Base-by-base conservation (phyloP, 2,113 vertebrate species). In the Pionites leucogaster region DNA sequence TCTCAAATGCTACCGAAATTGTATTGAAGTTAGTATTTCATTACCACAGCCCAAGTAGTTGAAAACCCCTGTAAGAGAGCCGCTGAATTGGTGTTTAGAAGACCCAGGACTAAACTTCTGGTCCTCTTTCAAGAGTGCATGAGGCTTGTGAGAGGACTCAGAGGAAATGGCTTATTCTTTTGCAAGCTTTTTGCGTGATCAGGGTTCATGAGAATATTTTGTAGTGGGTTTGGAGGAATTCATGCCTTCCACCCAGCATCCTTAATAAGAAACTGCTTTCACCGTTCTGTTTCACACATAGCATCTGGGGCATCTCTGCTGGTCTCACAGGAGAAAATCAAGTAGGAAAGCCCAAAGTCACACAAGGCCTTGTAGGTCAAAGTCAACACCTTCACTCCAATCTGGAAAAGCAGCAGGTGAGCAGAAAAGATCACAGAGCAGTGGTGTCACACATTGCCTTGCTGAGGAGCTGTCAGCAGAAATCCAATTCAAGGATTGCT, bases 401-500 rank as follows among this genome's bases (percentile, higher is more conserved):
- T 79, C 83, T 93, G 90, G 77, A 86, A 93, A 95, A 94, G 42
- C 93, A 94, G 92, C 86, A 47, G 88, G 92, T 1, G 2, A 78
- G 33, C 69, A 82, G 41, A 65, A 86, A 72, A 84, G 65, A 92
- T 95, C 95, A 94, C 69, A 80, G 72, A 91, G 74, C 35, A 5
- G 19, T 90, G 64, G 55, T 92, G 86, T 93, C 90, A 88, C 52
- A 81, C 1, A 1, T 20, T 86, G 72, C 92, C 80, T 84, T 62
- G 52, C 44, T 60, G 83, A 76, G 90, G 88, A 94, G 85, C 65
- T 92, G 80, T 96, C 89, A 93, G 92, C 79, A 94, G 90, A 92
- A 96, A 93, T 74, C 35, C 53, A 72, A 17, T 22, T 82, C 14
- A 62, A 89, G 53, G 79, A 80, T 41, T 27, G 50, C 59, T 92